Base-by-base conservation (phyloP, 2,113 vertebrate species). In the Amphiprion percula region DNA sequence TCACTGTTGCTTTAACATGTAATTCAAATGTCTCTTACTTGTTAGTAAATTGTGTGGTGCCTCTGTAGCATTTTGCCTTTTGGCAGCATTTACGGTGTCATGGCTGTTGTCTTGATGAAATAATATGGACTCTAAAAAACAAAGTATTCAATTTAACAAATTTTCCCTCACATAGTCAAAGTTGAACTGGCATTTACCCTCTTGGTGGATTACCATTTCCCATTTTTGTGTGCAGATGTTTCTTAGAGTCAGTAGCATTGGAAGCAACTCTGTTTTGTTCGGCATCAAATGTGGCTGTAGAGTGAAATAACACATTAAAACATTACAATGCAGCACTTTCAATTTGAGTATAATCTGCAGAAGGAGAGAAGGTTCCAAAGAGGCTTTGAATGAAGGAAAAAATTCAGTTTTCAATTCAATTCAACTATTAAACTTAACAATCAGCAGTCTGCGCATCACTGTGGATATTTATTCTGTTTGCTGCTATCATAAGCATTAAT, bases 11-110 rank as follows among this genome's bases (percentile, higher is more conserved):
- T 54, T 26, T 55, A 10, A 39, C 24, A 44, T 52, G 11, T 16
- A 0, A 70, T 58, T 61, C 2, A 54, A 2, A 28, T 24, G 16
- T 59, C 64, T 80, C 68, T 15, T 65, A 82, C 85, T 39, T 82
- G 49, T 80, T 24, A 39, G 10, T 58, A n/a, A 21, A 23, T 11
- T 21, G 24, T 33, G 19, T 33, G 68, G 50, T 67, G 53, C 33
- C 44, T 33, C 50, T 66, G 82, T 84, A 24, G 15, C 41, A 15
- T 24, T 71, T 21, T 69, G 52, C 55, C 4, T 69, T 19, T 39
- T 12, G 8, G 23, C 30, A 10, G 59, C 12, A n/a, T 26, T 73
- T 2, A 24, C 28, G 9, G 9, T 56, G 66, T 15, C 2, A 1
- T 52, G 12, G 23, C 24, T 19, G 24, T 21, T 17, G 11, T 60